A percentile compares a stretch with the other conserved stretches of the same genome.
phyloP scores from a whole-genome alignment of 2,888 invertebrate genomes.

The Teinopalpus imperialis region DNA sequence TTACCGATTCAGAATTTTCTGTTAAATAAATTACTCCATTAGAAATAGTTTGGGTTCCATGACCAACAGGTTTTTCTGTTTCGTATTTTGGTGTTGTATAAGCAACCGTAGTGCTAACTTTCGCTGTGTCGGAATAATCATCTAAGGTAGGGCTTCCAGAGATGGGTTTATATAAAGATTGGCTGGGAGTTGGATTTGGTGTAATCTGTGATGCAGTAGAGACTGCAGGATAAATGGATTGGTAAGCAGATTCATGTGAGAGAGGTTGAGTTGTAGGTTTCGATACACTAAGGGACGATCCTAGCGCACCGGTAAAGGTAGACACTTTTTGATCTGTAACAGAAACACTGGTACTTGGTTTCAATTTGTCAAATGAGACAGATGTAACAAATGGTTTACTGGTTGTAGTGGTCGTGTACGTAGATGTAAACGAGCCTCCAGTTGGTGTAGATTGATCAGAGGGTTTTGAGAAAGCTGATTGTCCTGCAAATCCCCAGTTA shows the following conservation, averaged over 20 bases:
- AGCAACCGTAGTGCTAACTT: neutral
- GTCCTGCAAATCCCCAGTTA: conserved; percentile 12
- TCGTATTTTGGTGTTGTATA: conserved; percentile 10
- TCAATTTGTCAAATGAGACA: conserved; percentile 4
- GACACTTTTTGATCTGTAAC: neutral
- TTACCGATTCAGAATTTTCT: no score
- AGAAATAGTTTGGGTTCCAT: neutral
- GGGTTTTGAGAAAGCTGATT: conserved; percentile 1
- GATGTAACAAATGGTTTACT: conserved; percentile 8
- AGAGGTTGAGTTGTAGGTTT: conserved; percentile 1
- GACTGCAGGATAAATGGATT: neutral
- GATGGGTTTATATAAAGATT: neutral
- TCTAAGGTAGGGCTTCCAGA: neutral
- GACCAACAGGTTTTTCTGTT: conserved; percentile 5
- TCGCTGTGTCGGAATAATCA: neutral
- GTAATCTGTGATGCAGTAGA: neutral
- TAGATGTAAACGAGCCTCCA: neutral
- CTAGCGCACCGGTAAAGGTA: neutral
- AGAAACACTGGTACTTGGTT: neutral
- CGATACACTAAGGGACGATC: neutral
- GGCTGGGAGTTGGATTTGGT: neutral
- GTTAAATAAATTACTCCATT: no score
- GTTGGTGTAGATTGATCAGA: neutral
- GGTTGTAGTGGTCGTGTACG: conserved; percentile 6
- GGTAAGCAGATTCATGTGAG: neutral